A percentile compares a stretch with the other conserved stretches of the same genome.
Evolutionary conservation across 2,113 vertebrate genomes (phyloP).

Genomic region (Rafetus swinhoei): DNA sequence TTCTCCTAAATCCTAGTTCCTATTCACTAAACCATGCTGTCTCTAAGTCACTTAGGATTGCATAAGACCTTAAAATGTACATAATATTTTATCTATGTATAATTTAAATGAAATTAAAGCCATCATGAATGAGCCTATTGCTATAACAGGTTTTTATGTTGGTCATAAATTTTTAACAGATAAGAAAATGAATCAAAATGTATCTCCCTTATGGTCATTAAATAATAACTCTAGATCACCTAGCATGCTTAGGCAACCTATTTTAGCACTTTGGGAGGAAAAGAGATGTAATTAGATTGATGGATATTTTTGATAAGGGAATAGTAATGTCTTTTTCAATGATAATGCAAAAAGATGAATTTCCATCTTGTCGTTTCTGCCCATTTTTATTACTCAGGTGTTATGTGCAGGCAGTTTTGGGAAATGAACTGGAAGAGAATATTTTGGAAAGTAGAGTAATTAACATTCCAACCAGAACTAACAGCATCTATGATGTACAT

Average conservation of each 20-base stretch:
- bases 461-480: neutral
- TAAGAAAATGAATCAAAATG: conserved; percentile 66
- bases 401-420: conserved; percentile 38
- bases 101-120: conserved; percentile 70
- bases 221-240: conserved; percentile 61
- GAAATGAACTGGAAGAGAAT: conserved; percentile 48
- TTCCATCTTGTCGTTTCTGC: conserved; percentile 51
- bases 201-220: conserved; percentile 58
- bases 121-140: conserved; percentile 53
- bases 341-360: conserved; percentile 60
- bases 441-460: conserved; percentile 23
- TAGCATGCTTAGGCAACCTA: conserved; percentile 59
- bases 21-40: neutral
- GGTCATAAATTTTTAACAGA: conserved; percentile 66
- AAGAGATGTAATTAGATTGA: conserved; percentile 68
- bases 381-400: conserved; percentile 53
- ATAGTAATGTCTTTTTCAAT: conserved; percentile 66
- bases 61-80: conserved; percentile 50
- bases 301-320: conserved; percentile 73
- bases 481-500: neutral
- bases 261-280: conserved; percentile 65
- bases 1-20: neutral
- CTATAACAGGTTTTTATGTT: conserved; percentile 69
- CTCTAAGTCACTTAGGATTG: conserved; percentile 11
- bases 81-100: conserved; percentile 65